Conservation (phyloP, 2,888 invertebrate species). For the Fissipunctia ypsillon region DNA sequence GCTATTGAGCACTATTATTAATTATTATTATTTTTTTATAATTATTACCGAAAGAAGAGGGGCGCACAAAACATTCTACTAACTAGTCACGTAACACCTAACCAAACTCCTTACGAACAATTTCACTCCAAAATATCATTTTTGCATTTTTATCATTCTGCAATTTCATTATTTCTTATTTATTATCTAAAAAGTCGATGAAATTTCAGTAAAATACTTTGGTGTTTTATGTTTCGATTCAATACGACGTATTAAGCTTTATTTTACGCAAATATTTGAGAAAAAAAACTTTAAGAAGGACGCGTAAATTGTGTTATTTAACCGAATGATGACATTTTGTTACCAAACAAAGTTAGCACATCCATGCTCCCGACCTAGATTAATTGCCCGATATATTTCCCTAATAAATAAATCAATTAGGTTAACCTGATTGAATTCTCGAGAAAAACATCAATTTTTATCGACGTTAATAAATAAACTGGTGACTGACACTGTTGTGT, state of each 20-base stretch:
- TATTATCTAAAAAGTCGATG: slow-evolving; percentile 90
- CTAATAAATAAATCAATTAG: slow-evolving; percentile 89
- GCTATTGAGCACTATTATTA: slow-evolving; percentile 89
- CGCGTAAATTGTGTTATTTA: slow-evolving; percentile 54
- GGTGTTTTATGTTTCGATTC: slow-evolving; percentile 90
- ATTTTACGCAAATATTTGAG: slow-evolving; percentile 62
- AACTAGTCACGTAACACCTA: slow-evolving; percentile 79
- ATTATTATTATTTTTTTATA: slow-evolving; percentile 78
- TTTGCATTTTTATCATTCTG: slow-evolving; percentile 72
- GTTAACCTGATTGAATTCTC: slow-evolving; percentile 64
- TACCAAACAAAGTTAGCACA: slow-evolving; percentile 66
- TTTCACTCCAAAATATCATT: slow-evolving; percentile 87
- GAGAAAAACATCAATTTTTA: slow-evolving; percentile 55
- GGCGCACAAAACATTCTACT: slow-evolving; percentile 87
- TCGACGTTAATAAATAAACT: slow-evolving; percentile 54
- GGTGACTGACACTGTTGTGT: slow-evolving; percentile 27
- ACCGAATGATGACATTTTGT: slow-evolving; percentile 48
- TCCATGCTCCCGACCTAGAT: slow-evolving; percentile 70
- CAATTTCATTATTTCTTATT: slow-evolving; percentile 80
- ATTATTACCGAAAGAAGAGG: slow-evolving; percentile 84
- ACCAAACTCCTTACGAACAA: slow-evolving; percentile 81
- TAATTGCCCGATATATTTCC: slow-evolving; percentile 83
- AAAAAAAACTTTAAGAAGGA: slow-evolving; percentile 60
- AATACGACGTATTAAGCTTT: slow-evolving; percentile 74
- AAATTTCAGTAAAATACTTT: slow-evolving; percentile 87